Evolutionary conservation across 2,113 vertebrate species (phyloP).

Genomic region (Calyptommatus sinebrachiatus): DNA sequence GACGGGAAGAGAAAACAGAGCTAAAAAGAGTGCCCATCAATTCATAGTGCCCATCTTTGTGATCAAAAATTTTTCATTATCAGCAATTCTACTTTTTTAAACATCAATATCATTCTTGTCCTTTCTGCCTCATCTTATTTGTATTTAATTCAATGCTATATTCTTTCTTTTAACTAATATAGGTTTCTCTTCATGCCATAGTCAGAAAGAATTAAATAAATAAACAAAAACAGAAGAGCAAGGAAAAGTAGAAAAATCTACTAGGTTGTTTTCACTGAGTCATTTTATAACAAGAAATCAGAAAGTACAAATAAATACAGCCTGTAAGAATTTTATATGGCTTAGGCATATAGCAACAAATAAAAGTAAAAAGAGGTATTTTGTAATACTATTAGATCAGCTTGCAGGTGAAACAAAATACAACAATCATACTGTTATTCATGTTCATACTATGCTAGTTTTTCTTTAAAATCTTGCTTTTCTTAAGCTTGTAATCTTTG

Average conservation of each 20-base stretch:
- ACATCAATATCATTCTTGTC: neutral
- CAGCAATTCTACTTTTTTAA: neutral
- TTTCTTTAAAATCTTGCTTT: neutral
- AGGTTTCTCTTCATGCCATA: neutral
- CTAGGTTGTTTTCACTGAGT: neutral
- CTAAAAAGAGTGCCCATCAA: neutral
- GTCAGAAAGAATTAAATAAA: neutral
- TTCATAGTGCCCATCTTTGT: neutral
- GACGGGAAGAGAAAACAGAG: neutral
- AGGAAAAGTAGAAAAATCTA: neutral
- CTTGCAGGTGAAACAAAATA: neutral
- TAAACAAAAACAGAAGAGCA: slow-evolving; percentile 6
- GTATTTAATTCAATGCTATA: neutral
- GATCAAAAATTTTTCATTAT: neutral
- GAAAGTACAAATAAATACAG: neutral
- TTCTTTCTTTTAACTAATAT: neutral
- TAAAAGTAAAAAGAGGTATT: neutral
- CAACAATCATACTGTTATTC: neutral
- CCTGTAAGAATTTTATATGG: neutral
- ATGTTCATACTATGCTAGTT: too few species aligned
- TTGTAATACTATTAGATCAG: neutral
- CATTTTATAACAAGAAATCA: neutral
- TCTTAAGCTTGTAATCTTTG: neutral
- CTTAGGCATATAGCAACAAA: neutral
- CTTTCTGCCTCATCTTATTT: neutral